Percentiles rank a stretch among this genome's conserved stretches.
phyloP scores from a whole-genome alignment of 1,140 invertebrate species.

The Neodiprion virginianus region DNA sequence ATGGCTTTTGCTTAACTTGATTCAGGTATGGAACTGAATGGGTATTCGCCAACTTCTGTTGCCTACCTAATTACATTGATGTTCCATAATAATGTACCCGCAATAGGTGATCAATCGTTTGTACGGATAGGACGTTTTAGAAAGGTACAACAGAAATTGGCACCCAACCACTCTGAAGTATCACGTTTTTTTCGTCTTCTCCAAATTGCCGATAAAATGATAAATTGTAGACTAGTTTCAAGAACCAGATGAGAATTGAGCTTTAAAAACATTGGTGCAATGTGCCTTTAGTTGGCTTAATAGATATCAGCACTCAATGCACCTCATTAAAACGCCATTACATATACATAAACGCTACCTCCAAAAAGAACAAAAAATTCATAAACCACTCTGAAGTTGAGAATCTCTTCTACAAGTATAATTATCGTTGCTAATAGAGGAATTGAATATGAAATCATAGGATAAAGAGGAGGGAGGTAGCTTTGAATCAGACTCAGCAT shows the following conservation, averaged over 20 bases:
- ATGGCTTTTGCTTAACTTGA: not conserved
- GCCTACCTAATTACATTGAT: too few species aligned
- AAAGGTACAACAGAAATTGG: not conserved
- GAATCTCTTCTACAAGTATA: constrained; percentile 15
- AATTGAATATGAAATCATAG: constrained; percentile 42
- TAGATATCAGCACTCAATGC: constrained; percentile 2
- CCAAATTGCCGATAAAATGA: not conserved
- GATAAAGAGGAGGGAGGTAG: constrained; percentile 72
- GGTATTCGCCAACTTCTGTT: not conserved
- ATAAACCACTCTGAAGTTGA: constrained; percentile 2
- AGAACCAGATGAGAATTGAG: not conserved
- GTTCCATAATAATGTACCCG: too few species aligned
- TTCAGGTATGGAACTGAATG: not conserved
- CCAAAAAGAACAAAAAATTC: constrained; percentile 40
- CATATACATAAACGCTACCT: constrained; percentile 7
- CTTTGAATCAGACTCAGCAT: constrained; percentile 77
- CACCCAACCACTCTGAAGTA: not conserved
- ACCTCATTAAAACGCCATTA: not conserved
- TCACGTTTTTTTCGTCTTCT: not conserved
- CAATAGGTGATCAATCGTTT: too few species aligned
- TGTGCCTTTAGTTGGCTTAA: constrained; percentile 2
- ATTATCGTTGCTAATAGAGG: constrained; percentile 15
- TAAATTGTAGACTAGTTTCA: not conserved
- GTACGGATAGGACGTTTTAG: too few species aligned
- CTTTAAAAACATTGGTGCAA: not conserved